Evolutionary conservation across 2,797 vertebrate species (phyloP), one percentile per base, ranked within the genome.

Genomic region (Ambastaia sidthimunki): DNA sequence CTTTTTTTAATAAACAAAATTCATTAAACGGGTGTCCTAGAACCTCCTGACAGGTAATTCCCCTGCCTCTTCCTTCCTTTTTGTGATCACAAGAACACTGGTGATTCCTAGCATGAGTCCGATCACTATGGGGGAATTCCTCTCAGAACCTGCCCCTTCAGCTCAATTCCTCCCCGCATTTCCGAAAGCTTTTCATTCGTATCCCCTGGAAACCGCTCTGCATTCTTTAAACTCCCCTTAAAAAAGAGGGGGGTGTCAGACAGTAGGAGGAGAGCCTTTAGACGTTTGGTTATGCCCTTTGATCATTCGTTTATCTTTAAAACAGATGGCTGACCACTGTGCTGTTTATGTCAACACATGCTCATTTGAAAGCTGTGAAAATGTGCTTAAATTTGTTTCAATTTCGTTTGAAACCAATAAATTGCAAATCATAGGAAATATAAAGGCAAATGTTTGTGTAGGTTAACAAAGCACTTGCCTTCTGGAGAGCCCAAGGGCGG

Each of bases 151-250:
- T 87, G 85, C 89, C 91, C 86, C 82, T 55, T 90, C 91, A 93
- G 90, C 89, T 93, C 90, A 84, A 92, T 94, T 94, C 92, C 90
- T 94, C 89, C 88, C 90, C 81, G 91, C 91, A 94, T 95, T 94
- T 95, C 90, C 90, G 85, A 93, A 91, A 92, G 93, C 92, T 95
- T 96, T 96, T 95, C 91, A 94, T 94, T 92, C 89, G 92, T 94
- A 94, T 94, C 92, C 94, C 91, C 92, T 95, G 93, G 94, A 95
- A 96, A 96, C 94, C 87, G 93, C 89, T 91, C 91, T 91, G 89
- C 88, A 89, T 94, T 92, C 89, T 90, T 94, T 95, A 92, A 92
- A 90, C 90, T 92, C 91, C 78, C 83, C 87, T 88, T 92, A 86
- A 88, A 91, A 90, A 87, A 88, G 85, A 77, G 84, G 77, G 65